These are phyloP conservation scores for Erebia palarica DNA, from an alignment of 2,888 invertebrate genomes.

Conservation along the genomic window DNA sequence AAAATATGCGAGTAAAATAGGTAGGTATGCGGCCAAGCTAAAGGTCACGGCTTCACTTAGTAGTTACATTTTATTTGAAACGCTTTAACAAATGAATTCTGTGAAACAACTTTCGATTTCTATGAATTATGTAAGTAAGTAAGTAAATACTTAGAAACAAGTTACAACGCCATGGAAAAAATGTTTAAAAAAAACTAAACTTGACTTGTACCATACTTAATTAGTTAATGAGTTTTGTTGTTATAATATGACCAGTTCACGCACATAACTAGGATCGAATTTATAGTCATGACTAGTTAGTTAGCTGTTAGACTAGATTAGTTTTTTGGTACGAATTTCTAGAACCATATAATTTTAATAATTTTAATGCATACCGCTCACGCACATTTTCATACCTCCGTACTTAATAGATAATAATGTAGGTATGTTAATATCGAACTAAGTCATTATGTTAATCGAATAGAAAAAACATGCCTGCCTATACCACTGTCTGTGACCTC, in stretches of 20 bases:
- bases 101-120: constrained; percentile 20
- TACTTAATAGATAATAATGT: too few species aligned
- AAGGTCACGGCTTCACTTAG: too few species aligned
- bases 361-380: background rate
- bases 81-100: background rate
- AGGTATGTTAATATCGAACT: too few species aligned
- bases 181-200: background rate
- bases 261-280: constrained; percentile 6
- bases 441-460: too few species aligned
- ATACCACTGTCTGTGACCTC: constrained; percentile 3
- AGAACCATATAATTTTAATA: background rate
- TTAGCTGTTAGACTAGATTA: background rate
- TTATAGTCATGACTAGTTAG: constrained; percentile 17
- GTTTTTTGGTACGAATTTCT: constrained; percentile 5
- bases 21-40: too few species aligned
- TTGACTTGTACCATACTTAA: background rate
- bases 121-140: constrained; percentile 7
- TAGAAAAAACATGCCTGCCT: background rate
- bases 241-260: constrained; percentile 20
- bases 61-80: too few species aligned
- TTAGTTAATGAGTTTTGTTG: constrained; percentile 12
- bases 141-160: too few species aligned
- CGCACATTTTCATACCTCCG: background rate
- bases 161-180: background rate
- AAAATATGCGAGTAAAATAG: too few species aligned